Conservation (phyloP, 2,888 invertebrate genomes). For the Agelastica alni region DNA sequence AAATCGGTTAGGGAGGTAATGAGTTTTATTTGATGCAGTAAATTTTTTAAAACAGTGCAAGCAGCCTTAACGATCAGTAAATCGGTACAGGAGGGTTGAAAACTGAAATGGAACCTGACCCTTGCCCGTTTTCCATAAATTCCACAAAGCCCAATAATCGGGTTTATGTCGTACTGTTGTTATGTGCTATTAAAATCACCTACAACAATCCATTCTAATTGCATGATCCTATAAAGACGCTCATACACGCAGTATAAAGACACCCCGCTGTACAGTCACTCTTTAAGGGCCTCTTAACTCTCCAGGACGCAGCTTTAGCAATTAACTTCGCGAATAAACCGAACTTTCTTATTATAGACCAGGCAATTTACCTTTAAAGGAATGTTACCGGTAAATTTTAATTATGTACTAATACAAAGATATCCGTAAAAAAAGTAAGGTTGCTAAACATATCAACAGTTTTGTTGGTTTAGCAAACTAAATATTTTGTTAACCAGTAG, state of each 20-base stretch:
- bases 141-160: constrained; percentile 50
- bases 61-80: constrained; percentile 2
- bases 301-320: constrained; percentile 48
- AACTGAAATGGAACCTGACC: constrained; percentile 27
- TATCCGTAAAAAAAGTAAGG: too few relatives aligned
- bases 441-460: too few relatives aligned
- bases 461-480: too few relatives aligned
- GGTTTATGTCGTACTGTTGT: constrained; percentile 52
- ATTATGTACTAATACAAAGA: too few relatives aligned
- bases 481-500: too few relatives aligned
- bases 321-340: constrained; percentile 52
- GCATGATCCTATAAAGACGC: constrained; percentile 54
- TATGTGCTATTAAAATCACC: constrained; percentile 55
- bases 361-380: too few relatives aligned
- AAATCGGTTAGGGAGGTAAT: constrained; percentile 14
- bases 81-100: neutral
- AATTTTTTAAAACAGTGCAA: constrained; percentile 12
- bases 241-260: constrained; percentile 50
- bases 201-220: constrained; percentile 57
- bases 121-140: constrained; percentile 44
- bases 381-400: too few relatives aligned
- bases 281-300: constrained; percentile 52
- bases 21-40: constrained; percentile 20
- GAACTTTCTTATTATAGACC: constrained; percentile 39
- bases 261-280: constrained; percentile 51